A percentile compares a stretch with the other conserved stretches of the same genome.
Conservation (phyloP, 1,140 invertebrate genomes). For the Cepaea nemoralis region DNA sequence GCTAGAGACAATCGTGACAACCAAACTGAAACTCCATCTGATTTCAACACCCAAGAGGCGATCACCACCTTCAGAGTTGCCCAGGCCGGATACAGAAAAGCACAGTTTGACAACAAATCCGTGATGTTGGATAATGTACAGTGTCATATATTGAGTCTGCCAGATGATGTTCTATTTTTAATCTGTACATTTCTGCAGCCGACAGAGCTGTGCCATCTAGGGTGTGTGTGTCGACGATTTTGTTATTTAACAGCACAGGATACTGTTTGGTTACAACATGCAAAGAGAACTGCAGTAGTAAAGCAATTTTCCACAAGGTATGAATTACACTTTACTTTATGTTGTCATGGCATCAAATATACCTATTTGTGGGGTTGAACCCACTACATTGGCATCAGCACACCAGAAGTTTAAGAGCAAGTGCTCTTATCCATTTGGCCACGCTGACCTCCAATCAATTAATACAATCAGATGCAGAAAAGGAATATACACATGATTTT, state of each 20-base stretch:
- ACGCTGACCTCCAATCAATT: not conserved
- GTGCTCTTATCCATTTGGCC: not conserved
- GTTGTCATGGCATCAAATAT: not conserved
- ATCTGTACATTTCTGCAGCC: slow-evolving; percentile 56
- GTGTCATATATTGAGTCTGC: slow-evolving; percentile 43
- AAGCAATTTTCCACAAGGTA: not conserved
- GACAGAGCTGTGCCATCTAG: slow-evolving; percentile 49
- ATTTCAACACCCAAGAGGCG: too few species aligned
- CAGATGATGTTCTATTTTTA: slow-evolving; percentile 58
- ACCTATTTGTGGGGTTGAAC: not conserved
- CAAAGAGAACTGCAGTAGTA: slow-evolving; percentile 37
- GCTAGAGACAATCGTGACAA: too few species aligned
- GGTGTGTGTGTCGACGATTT: slow-evolving; percentile 51
- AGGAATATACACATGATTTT: not conserved
- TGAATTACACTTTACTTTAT: not conserved
- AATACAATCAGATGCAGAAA: not conserved
- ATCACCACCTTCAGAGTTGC: too few species aligned
- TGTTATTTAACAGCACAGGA: slow-evolving; percentile 49
- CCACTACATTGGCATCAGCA: not conserved
- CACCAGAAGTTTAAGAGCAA: not conserved
- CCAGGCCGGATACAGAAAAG: too few species aligned
- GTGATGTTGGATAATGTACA: not conserved
- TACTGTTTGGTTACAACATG: slow-evolving; percentile 52
- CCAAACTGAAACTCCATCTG: too few species aligned
- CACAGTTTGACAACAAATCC: too few species aligned